Conservation (phyloP, 2,797 vertebrate species). For the Hypotaenidia okinawae region DNA sequence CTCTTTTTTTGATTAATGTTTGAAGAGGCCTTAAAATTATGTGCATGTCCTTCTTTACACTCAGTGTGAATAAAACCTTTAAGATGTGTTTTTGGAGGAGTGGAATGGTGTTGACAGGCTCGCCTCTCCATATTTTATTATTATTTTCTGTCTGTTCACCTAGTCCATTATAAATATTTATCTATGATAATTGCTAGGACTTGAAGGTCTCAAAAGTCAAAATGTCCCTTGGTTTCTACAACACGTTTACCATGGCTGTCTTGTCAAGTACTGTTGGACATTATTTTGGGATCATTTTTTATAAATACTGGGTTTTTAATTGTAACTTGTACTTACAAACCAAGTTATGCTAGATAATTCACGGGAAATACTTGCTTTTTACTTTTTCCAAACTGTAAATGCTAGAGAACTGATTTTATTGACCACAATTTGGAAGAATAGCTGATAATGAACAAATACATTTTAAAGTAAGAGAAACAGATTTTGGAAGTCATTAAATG, state of each 20-base stretch:
- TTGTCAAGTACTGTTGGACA: not conserved
- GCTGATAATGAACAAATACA: not conserved
- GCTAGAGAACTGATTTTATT: slow-evolving; percentile 17
- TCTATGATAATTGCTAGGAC: not conserved
- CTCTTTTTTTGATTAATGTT: not conserved
- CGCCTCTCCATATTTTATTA: not conserved
- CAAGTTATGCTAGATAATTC: not conserved
- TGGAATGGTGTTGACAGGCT: not conserved
- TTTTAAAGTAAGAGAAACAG: not conserved
- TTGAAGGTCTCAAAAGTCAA: not conserved
- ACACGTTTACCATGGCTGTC: not conserved
- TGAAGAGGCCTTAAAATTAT: not conserved
- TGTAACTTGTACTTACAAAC: not conserved
- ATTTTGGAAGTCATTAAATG: not conserved
- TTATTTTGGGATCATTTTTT: not conserved
- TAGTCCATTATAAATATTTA: not conserved
- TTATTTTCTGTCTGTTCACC: not conserved
- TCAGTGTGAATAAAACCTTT: not conserved
- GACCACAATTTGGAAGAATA: not conserved
- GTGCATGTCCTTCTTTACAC: not conserved
- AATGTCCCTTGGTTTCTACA: not conserved
- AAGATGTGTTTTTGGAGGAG: not conserved
- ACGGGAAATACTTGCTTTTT: not conserved
- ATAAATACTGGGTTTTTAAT: not conserved
- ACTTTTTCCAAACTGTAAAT: slow-evolving; percentile 19